phyloP scores from a whole-genome alignment of 2,797 vertebrate species.

The Sebastolobus altivelis region DNA sequence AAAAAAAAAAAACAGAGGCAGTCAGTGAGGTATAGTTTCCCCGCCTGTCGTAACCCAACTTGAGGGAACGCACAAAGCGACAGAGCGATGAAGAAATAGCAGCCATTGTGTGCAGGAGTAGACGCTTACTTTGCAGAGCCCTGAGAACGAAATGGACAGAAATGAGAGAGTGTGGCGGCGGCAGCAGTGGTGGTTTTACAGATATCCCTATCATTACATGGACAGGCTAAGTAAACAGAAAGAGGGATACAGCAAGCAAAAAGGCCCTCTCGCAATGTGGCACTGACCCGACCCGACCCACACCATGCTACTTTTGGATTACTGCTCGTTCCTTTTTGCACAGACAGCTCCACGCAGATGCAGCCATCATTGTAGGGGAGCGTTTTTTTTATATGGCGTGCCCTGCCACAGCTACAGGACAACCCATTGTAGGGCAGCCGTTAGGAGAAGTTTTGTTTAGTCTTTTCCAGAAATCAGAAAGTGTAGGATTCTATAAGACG shows the following conservation, averaged over 20 bases:
- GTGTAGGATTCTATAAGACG: not conserved
- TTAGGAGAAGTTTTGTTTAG: not conserved
- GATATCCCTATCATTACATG: slow-evolving; percentile 73
- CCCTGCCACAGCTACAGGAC: not conserved
- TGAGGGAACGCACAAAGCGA: not conserved
- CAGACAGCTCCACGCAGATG: slow-evolving; percentile 19
- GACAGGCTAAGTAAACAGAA: slow-evolving; percentile 63
- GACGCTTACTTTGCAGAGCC: slow-evolving; percentile 30
- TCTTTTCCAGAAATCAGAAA: not conserved
- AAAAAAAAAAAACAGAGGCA: slow-evolving; percentile 5
- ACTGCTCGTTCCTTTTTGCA: slow-evolving; percentile 38
- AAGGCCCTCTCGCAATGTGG: slow-evolving; percentile 52
- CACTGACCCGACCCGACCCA: slow-evolving; percentile 31
- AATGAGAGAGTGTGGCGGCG: slow-evolving; percentile 39
- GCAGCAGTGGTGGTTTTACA: slow-evolving; percentile 52
- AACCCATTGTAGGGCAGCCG: not conserved
- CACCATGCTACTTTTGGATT: slow-evolving; percentile 60
- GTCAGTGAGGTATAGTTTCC: not conserved
- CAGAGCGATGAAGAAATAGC: slow-evolving; percentile 20
- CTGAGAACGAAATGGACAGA: slow-evolving; percentile 22
- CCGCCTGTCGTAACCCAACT: not conserved
- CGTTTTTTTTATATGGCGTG: slow-evolving; percentile 12
- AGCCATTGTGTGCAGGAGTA: slow-evolving; percentile 29
- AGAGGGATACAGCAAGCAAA: slow-evolving; percentile 41
- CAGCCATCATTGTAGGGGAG: slow-evolving; percentile 34